phyloP scores from a whole-genome alignment of 2,888 invertebrate genomes.

The Trissoscelio sp. region DNA sequence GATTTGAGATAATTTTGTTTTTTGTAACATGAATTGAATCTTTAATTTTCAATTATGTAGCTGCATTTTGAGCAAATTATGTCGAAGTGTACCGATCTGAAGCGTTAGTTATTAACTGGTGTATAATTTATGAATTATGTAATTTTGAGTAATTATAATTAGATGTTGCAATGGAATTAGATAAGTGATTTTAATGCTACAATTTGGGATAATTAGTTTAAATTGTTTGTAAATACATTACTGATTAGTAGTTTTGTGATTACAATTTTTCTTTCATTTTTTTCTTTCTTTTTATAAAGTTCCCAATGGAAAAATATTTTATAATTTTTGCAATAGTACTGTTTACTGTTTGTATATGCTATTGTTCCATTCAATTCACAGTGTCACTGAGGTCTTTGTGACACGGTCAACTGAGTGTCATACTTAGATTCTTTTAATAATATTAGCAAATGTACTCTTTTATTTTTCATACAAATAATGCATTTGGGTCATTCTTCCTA shows the following conservation, averaged over 20 bases:
- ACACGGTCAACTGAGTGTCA: conserved; percentile 40
- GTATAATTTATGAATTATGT: conserved; percentile 12
- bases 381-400: conserved; percentile 53
- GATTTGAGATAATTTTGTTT: conserved; percentile 17
- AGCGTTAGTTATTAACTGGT: conserved; percentile 7
- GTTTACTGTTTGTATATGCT: conserved; percentile 34
- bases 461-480: not conserved
- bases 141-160: not conserved
- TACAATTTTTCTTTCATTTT: not conserved
- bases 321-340: conserved; percentile 1
- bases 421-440: conserved; percentile 22
- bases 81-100: not conserved
- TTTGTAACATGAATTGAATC: not conserved
- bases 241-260: too few species aligned
- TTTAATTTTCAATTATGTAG: not conserved
- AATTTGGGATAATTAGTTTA: too few species aligned
- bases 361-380: conserved; percentile 58
- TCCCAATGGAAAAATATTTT: not conserved
- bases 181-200: not conserved
- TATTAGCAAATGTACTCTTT: conserved; percentile 11
- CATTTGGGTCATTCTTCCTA: too few species aligned
- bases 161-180: not conserved
- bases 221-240: too few species aligned
- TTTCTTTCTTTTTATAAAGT: not conserved
- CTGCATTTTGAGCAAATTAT: conserved; percentile 19